A percentile compares a stretch with the other conserved stretches of the same genome.
Evolutionary conservation across 1,140 invertebrate species (phyloP).

Genomic region (Araneus ventricosus): DNA sequence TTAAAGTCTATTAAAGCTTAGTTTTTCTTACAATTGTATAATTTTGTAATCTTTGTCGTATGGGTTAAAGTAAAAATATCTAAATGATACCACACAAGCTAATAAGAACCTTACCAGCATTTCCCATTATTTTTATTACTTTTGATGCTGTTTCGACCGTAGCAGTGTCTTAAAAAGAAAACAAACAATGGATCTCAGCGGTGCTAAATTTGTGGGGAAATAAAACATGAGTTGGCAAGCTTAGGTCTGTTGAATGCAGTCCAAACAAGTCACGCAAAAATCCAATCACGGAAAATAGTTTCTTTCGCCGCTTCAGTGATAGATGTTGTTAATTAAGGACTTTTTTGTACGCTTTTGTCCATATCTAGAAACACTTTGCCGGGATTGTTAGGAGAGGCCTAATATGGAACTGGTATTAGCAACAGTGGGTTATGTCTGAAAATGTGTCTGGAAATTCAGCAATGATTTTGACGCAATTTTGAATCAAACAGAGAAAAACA

Average conservation of each 20-base stretch:
- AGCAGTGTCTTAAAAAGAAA: not conserved
- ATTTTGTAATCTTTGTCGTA: no score
- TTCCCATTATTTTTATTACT: not conserved
- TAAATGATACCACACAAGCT: not conserved
- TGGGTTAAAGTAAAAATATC: no score
- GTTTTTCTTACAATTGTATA: no score
- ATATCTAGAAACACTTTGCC: not conserved
- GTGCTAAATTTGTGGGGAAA: not conserved
- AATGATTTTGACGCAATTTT: no score
- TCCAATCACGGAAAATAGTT: conserved; percentile 32
- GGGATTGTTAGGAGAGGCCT: not conserved
- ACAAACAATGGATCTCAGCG: not conserved
- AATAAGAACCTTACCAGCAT: not conserved
- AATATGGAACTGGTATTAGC: not conserved
- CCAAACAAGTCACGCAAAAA: conserved; percentile 25
- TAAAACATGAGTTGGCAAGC: conserved; percentile 25
- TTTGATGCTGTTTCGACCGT: not conserved
- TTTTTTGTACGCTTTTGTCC: not conserved
- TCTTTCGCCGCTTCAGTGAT: conserved; percentile 40
- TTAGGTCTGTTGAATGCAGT: conserved; percentile 12
- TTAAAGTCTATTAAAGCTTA: no score
- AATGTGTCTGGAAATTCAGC: no score
- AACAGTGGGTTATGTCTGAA: not conserved
- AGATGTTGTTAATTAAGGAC: conserved; percentile 51
- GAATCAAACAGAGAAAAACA: no score